These are phyloP conservation scores for Crenuchus spilurus DNA, from an alignment of 2,797 vertebrate genomes.

Conservation along the genomic window DNA sequence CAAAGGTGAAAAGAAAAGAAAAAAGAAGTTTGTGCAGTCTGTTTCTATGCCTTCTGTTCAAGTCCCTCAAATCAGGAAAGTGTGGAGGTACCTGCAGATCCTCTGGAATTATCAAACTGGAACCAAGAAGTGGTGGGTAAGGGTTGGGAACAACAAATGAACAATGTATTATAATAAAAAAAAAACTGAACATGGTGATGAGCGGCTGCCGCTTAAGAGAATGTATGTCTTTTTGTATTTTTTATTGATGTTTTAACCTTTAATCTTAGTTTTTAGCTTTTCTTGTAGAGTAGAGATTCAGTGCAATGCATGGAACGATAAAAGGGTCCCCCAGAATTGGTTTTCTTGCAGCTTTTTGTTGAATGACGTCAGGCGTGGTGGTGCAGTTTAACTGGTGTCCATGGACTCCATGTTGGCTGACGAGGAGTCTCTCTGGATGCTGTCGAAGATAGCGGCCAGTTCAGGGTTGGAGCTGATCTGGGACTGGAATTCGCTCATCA, in stretches of 20 bases:
- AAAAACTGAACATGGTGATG: constrained; percentile 82
- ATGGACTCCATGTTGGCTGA: constrained; percentile 98
- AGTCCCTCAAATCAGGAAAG: constrained; percentile 68
- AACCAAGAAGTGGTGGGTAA: constrained; percentile 53
- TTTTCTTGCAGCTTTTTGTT: constrained; percentile 59
- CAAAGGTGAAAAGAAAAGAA: constrained; percentile 74
- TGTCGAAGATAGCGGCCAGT: constrained; percentile 98
- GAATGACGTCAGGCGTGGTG: constrained; percentile 47
- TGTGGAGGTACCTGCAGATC: constrained; percentile 67
- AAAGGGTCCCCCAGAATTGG: constrained; percentile 72
- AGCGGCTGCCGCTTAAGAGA: constrained; percentile 82
- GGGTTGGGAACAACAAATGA: constrained; percentile 67
- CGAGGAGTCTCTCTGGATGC: constrained; percentile 98
- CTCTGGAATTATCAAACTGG: constrained; percentile 83
- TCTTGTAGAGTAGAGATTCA: constrained; percentile 83
- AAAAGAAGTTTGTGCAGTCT: constrained; percentile 68
- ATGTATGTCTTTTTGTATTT: constrained; percentile 60
- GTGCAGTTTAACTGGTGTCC: constrained; percentile 92
- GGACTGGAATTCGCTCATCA: constrained; percentile 99
- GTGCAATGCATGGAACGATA: constrained; percentile 91
- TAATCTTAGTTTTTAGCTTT: constrained; percentile 72
- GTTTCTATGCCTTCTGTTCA: constrained; percentile 64
- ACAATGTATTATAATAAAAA: constrained; percentile 79
- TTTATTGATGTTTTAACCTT: constrained; percentile 78
- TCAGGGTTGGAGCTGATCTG: constrained; percentile 99